Percentiles rank a stretch among this genome's conserved stretches.
These are phyloP conservation scores for Erpornis zantholeuca DNA, from an alignment of 2,113 vertebrate species.

Conservation along the genomic window DNA sequence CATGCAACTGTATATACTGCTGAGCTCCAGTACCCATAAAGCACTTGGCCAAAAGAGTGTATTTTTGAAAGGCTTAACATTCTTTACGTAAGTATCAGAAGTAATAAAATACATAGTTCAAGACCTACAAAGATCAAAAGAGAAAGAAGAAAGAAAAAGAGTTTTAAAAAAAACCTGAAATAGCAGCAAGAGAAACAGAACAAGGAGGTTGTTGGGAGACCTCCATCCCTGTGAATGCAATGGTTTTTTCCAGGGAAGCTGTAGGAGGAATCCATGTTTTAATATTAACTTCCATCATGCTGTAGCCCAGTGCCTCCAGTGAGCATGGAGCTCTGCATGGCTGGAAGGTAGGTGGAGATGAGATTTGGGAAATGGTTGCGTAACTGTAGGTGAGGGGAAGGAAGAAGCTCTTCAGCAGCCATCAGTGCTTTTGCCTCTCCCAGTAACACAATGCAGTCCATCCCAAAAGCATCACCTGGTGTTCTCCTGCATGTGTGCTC, in stretches of 20 bases:
- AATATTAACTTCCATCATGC: background rate
- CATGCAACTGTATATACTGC: background rate
- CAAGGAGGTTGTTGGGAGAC: background rate
- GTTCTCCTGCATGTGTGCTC: background rate
- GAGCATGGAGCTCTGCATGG: background rate
- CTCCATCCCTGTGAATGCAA: background rate
- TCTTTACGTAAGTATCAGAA: background rate
- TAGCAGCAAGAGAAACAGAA: background rate
- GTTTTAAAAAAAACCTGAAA: background rate
- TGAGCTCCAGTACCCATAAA: background rate
- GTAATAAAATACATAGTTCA: background rate
- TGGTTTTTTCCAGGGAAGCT: background rate
- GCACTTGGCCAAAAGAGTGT: background rate
- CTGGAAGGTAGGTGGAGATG: background rate
- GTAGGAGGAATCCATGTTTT: background rate
- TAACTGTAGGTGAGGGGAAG: background rate
- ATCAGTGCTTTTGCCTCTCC: background rate
- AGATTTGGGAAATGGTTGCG: background rate
- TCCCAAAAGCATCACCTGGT: background rate
- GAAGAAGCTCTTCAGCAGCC: background rate
- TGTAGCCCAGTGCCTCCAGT: background rate
- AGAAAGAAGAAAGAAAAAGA: background rate
- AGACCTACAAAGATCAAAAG: background rate
- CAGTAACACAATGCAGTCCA: accelerated
- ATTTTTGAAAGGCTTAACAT: background rate